Percentiles rank a stretch among this genome's conserved stretches.
Evolutionary conservation across 2,113 vertebrate genomes (phyloP).

Genomic region (Orthonyx spaldingii): DNA sequence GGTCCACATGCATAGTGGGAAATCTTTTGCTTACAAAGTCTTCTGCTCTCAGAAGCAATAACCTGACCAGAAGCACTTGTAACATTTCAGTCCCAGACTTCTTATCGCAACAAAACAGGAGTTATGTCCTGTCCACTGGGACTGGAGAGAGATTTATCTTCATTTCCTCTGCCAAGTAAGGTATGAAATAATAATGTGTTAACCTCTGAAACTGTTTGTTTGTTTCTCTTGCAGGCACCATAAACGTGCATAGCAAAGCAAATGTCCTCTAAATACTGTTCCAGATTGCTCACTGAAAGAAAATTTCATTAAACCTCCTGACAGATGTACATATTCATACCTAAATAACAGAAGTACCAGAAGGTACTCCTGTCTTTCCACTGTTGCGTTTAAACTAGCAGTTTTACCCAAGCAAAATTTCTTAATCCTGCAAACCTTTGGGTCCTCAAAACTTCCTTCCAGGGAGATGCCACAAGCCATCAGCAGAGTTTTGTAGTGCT

Average conservation of each 20-base stretch:
- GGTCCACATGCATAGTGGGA: neutral
- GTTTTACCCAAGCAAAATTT: neutral
- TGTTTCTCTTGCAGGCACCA: neutral
- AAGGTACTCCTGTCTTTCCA: neutral
- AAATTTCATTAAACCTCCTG: neutral
- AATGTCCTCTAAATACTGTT: neutral
- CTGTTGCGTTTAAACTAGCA: neutral
- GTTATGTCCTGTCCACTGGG: neutral
- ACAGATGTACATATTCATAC: neutral
- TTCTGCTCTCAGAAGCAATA: neutral
- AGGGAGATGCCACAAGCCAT: conserved; percentile 85
- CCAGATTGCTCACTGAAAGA: neutral
- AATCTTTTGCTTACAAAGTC: neutral
- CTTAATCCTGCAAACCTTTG: conserved; percentile 79
- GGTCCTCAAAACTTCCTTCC: conserved; percentile 87
- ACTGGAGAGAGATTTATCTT: neutral
- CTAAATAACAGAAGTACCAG: neutral
- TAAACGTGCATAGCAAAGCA: neutral
- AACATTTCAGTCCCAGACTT: neutral
- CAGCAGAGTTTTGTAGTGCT: conserved; percentile 87
- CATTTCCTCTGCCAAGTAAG: neutral
- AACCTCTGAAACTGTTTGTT: neutral
- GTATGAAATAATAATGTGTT: neutral
- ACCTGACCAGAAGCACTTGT: neutral
- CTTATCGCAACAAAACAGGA: neutral